Evolutionary conservation across 2,888 invertebrate species (phyloP), one percentile per base, ranked within the genome.

Genomic region (Macrophya annulata): DNA sequence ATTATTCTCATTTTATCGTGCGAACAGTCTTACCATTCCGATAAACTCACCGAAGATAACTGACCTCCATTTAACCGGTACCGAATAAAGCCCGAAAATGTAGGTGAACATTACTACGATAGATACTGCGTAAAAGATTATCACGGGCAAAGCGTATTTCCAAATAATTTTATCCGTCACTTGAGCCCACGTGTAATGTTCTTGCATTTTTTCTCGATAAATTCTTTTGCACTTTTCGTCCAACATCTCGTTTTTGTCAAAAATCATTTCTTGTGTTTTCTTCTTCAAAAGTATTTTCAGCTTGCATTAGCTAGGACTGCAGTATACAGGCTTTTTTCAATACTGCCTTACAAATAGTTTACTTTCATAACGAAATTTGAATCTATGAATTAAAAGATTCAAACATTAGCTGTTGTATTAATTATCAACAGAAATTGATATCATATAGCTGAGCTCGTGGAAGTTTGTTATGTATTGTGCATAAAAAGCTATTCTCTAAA

Each of bases 31-130:
- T 59, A 59, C 59, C 51, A 51, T 8, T 12, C 51, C 0, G 10
- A 51, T 9, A 51, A 45, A 76, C 76, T 76, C 48, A 76, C 76
- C 25, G 51, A 48, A 76, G 25, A 40, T 25, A 25, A 76, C 17
- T 10, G 76, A 51, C 15, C 5, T 17, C 21, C 4, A 12, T 76
- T 76, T 76, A 9, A 76, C 10, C 25, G 76, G 76, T 15, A 51
- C 51, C 31, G 76, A 51, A 25, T 76, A 6, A 6, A 76, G 51
- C 12, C 76, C 48, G 51, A 76, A 51, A n/a, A 12, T 21, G 31
- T 76, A 76, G 17, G 21, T 51, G 10, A 25, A 12, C 21, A 51
- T 5, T 6, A 51, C 40, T 43, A 9, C 72, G 40, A 43, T n/a
- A 3, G 43, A 72, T 40, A 15, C 72, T 4, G 43, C 43, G 43